Evolutionary conservation across 2,888 invertebrate species (phyloP).

Genomic region (Escarpia spicata): DNA sequence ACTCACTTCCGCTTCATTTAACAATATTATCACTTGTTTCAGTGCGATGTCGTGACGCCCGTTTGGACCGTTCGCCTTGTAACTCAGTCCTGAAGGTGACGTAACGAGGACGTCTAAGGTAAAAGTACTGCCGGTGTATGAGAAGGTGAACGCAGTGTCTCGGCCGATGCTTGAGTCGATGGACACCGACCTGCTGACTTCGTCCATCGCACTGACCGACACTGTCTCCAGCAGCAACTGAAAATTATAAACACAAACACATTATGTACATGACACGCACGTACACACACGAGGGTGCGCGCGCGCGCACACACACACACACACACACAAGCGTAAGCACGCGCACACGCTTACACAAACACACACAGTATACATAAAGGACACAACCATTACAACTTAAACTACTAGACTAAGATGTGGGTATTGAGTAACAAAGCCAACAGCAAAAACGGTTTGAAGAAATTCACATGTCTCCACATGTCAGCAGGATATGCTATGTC

Average conservation of each 20-base stretch:
- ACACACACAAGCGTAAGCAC: neutral
- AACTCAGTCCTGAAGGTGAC: neutral
- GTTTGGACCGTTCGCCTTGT: neutral
- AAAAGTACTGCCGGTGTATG: neutral
- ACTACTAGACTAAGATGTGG: no score
- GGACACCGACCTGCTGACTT: neutral
- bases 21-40: no score
- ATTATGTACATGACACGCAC: neutral
- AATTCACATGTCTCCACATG: no score
- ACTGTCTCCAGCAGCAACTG: neutral
- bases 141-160: neutral
- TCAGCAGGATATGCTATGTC: no score
- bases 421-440: no score
- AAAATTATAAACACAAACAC: neutral
- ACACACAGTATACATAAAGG: neutral
- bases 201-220: neutral
- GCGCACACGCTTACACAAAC: neutral
- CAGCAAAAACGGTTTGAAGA: no score
- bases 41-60: no score
- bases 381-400: no score
- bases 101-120: neutral
- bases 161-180: neutral
- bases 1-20: no score
- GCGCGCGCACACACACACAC: no score
- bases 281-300: neutral